phyloP scores from a whole-genome alignment of 2,113 vertebrate genomes.

The Dascyllus trimaculatus region DNA sequence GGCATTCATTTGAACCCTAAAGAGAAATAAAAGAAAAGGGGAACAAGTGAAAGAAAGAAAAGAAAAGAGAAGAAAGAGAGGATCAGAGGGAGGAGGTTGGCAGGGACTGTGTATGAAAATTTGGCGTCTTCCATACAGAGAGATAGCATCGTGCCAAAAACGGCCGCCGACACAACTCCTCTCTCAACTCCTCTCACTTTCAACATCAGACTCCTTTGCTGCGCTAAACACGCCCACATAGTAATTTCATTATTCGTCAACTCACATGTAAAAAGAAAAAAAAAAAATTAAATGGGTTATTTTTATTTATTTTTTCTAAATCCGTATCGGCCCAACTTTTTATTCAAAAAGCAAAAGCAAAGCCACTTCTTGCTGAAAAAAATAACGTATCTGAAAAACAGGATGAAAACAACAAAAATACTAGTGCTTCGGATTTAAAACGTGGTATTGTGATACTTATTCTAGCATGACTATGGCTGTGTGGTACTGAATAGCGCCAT shows the following conservation, averaged over 20 bases:
- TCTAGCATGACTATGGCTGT: slow-evolving; percentile 37
- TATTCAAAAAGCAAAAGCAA: slow-evolving; percentile 21
- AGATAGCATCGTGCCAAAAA: slow-evolving; percentile 82
- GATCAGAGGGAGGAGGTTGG: slow-evolving; percentile 86
- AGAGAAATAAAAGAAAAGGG: slow-evolving; percentile 77
- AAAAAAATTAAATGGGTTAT: slow-evolving; percentile 36
- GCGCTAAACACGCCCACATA: slow-evolving; percentile 62
- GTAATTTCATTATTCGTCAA: slow-evolving; percentile 58
- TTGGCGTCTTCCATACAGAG: slow-evolving; percentile 83
- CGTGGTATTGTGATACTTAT: slow-evolving; percentile 40
- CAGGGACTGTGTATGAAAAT: slow-evolving; percentile 80
- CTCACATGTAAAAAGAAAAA: slow-evolving; percentile 56
- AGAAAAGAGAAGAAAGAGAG: slow-evolving; percentile 77
- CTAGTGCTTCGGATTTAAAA: slow-evolving; percentile 29
- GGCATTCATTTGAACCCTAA: slow-evolving; percentile 81
- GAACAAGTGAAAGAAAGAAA: slow-evolving; percentile 74
- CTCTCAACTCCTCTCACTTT: slow-evolving; percentile 71
- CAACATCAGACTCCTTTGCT: slow-evolving; percentile 59
- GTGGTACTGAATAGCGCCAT: slow-evolving; percentile 47
- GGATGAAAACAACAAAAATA: slow-evolving; percentile 27
- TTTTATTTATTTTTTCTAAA: slow-evolving; percentile 41
- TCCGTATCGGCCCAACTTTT: slow-evolving; percentile 22
- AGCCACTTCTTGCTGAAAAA: not conserved
- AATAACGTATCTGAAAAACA: not conserved
- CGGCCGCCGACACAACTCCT: slow-evolving; percentile 79